Percentiles rank a stretch among this genome's conserved stretches.
These are phyloP conservation scores for Montipora capitata DNA, from an alignment of 92 coral and sea anemone species.

Conservation along the genomic window DNA sequence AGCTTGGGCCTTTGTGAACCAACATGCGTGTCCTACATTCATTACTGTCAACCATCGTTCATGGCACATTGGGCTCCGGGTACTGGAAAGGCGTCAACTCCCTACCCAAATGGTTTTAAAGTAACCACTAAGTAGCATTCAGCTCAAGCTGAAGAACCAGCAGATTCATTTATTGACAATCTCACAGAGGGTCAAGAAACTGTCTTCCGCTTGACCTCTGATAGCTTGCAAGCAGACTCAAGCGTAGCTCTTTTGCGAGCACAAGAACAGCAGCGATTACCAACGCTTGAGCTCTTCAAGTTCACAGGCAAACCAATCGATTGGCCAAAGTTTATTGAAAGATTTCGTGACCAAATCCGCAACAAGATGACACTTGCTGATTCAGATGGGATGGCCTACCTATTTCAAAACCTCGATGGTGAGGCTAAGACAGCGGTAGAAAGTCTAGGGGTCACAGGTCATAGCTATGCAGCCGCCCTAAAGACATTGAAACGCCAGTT, in stretches of 20 bases:
- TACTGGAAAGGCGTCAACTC: not conserved
- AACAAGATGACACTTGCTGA: conserved; percentile 58
- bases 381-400: conserved; percentile 69
- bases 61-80: conserved; percentile 6
- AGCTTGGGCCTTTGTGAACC: no score
- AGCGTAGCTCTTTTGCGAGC: conserved; percentile 38
- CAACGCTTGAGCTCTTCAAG: conserved; percentile 63
- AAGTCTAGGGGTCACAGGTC: conserved; percentile 18
- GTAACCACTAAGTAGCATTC: not conserved
- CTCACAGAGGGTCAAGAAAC: conserved; percentile 46
- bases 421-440: conserved; percentile 61
- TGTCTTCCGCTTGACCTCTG: not conserved
- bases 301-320: conserved; percentile 58
- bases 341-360: conserved; percentile 64
- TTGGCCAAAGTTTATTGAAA: conserved; percentile 57
- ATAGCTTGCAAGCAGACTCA: conserved; percentile 21
- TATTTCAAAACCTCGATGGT: conserved; percentile 64
- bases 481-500: conserved; percentile 19
- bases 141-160: conserved; percentile 34
- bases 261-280: conserved; percentile 59
- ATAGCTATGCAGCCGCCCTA: conserved; percentile 39
- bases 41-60: no score
- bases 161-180: conserved; percentile 42
- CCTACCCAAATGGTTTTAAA: not conserved
- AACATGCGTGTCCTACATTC: no score